These are phyloP conservation scores for Oligia strigilis DNA, from an alignment of 2,888 invertebrate species.

Conservation along the genomic window DNA sequence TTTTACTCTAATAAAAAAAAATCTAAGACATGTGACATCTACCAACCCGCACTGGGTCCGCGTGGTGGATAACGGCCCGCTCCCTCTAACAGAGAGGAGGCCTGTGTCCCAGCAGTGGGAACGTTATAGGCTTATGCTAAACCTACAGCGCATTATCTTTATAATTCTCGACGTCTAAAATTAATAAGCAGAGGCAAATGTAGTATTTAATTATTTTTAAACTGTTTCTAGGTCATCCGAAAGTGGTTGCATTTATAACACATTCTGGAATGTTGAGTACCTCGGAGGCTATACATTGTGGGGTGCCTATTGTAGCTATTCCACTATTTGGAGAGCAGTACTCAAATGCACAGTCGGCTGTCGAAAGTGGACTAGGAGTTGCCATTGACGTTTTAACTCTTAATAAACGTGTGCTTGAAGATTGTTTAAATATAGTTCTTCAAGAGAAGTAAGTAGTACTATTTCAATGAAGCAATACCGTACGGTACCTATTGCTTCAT, in stretches of 20 bases:
- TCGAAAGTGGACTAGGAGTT: conserved; percentile 84
- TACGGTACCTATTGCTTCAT: not conserved
- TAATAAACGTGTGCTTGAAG: conserved; percentile 45
- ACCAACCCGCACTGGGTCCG: no score
- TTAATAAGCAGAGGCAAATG: not conserved
- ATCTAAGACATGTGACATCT: no score
- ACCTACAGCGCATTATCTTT: not conserved
- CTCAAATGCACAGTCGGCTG: conserved; percentile 84
- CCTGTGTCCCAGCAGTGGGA: no score
- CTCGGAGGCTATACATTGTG: conserved; percentile 85
- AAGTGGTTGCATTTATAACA: conserved; percentile 86
- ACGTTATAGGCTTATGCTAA: no score
- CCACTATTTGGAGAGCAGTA: conserved; percentile 90
- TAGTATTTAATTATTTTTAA: conserved; percentile 71
- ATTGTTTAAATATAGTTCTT: conserved; percentile 50
- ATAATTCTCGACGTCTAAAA: not conserved
- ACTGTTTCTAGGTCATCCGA: conserved; percentile 70
- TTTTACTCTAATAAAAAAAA: no score
- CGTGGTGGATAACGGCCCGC: no score
- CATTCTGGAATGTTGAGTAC: conserved; percentile 89
- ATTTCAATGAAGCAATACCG: no score
- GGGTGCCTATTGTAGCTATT: conserved; percentile 82
- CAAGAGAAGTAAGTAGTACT: conserved; percentile 55
- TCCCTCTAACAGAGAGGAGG: no score
- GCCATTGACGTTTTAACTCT: conserved; percentile 74